These are phyloP conservation scores for Perccottus glenii DNA, from an alignment of 2,113 vertebrate species.

Conservation along the genomic window DNA sequence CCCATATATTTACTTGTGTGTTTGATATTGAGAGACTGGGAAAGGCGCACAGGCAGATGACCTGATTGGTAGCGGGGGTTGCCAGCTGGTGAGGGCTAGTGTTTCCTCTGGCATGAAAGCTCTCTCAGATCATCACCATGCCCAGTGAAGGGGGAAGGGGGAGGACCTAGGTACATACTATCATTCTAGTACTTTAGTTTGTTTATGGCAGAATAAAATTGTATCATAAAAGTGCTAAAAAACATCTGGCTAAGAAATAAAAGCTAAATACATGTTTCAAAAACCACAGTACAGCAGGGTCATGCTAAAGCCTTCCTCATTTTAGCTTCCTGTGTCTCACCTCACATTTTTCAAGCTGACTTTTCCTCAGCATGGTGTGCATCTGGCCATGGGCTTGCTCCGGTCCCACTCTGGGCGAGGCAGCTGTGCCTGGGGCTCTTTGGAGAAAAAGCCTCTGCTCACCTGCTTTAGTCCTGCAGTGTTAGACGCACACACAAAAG, in stretches of 20 bases:
- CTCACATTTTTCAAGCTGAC: constrained; percentile 13
- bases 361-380: constrained; percentile 9
- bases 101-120: constrained; percentile 67
- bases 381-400: constrained; percentile 42
- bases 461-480: constrained; percentile 10
- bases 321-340: constrained; percentile 19
- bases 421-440: constrained; percentile 37
- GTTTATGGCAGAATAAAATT: not conserved
- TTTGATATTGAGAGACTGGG: not conserved
- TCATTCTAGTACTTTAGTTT: not conserved
- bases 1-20: constrained; percentile 13
- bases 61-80: constrained; percentile 44
- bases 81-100: constrained; percentile 67
- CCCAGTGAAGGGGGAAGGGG: constrained; percentile 4
- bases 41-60: constrained; percentile 35
- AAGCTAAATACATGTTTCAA: not conserved
- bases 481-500: not conserved
- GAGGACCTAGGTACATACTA: constrained; percentile 2
- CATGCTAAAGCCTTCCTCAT: not conserved
- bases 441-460: constrained; percentile 36
- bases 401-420: constrained; percentile 33
- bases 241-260: too few relatives aligned
- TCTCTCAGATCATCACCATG: constrained; percentile 56
- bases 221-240: not conserved
- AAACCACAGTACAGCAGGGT: not conserved